Base-by-base conservation (phyloP, 1,140 invertebrate genomes). In the Penaeus chinensis region DNA sequence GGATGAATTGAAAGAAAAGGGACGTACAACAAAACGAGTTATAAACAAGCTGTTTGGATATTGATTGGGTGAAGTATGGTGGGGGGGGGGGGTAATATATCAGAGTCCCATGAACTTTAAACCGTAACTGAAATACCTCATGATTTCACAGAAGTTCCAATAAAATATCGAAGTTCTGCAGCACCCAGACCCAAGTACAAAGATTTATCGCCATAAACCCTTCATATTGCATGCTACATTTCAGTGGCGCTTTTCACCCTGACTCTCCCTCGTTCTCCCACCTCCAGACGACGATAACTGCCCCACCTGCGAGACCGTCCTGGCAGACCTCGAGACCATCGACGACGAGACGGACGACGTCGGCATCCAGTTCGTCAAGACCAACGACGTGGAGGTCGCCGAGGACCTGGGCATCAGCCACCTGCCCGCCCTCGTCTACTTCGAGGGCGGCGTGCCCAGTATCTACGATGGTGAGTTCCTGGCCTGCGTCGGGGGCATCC, bases 351-450 rank as follows among this genome's bases (percentile, higher is more conserved):
- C 97, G 16, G 97, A 98, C 91, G 95, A 97, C 91, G 95, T 97
- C 91, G 96, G 96, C 86, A 97, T 98, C 91, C 96, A 98, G 92
- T 98, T 99, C 92, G 97, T 98, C 13, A 98, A 98, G 92, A 97
- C 96, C 1, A 97, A 96, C 91, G 97, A 98, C 93, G 94, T 96
- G 32, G 96, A 96, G 92, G 92, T 97, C 76, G 97, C 97, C 8
- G 96, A 97, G 93, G 92, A 93, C 42, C 95, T 98, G 91, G 96
- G 97, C 82, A 96, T 98, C 91, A 97, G 96, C 92, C 96, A 96
- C 91, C 97, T 98, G 47, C 92, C 92, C 20, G 89, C 90, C n/a
- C 93, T 98, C 84, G 96, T 98, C 85, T 98, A 97, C 92, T 98
- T 97, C 92, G 97, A 98, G 93, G 97, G 96, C 77, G 96, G 96